Percentiles rank a stretch among this genome's conserved stretches.
phyloP scores from a whole-genome alignment of 1,140 invertebrate genomes.

The Halyomorpha halys region DNA sequence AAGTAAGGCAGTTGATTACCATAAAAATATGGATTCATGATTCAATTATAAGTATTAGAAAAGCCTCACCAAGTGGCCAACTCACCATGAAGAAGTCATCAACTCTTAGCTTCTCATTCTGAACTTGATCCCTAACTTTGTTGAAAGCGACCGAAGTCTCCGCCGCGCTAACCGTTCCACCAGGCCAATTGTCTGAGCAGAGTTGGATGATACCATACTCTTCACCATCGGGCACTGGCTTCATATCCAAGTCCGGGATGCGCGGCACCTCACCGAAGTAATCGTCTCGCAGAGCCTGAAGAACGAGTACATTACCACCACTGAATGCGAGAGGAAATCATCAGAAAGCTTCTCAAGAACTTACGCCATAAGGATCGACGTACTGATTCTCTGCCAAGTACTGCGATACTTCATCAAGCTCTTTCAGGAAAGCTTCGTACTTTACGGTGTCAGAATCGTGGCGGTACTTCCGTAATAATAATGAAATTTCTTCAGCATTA shows the following conservation, averaged over 20 bases:
- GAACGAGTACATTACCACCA: neutral
- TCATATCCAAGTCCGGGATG: neutral
- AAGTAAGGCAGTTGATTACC: too few relatives aligned
- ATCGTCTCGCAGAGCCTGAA: neutral
- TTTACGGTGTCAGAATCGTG: slow-evolving; percentile 4
- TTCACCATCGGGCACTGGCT: neutral
- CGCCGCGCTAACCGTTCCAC: neutral
- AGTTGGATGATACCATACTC: neutral
- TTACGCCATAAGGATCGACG: slow-evolving; percentile 8
- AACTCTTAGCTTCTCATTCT: neutral
- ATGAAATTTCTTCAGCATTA: neutral
- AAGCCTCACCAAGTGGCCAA: neutral
- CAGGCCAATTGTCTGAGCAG: neutral
- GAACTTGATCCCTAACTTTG: slow-evolving; percentile 9
- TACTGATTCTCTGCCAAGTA: neutral
- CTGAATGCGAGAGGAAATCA: neutral
- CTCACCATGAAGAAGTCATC: slow-evolving; percentile 10
- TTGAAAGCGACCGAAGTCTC: slow-evolving; percentile 1
- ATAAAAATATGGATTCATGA: too few relatives aligned
- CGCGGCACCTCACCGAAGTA: neutral
- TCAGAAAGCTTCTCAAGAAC: neutral
- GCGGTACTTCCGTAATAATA: slow-evolving; percentile 13
- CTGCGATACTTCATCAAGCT: neutral
- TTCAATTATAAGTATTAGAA: too few relatives aligned
- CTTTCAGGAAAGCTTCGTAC: slow-evolving; percentile 15